A percentile compares a stretch with the other conserved stretches of the same genome.
Evolutionary conservation across 35 echinoderm and acorn worm genomes (phyloP).

Genomic region (Eucidaris tribuloides): DNA sequence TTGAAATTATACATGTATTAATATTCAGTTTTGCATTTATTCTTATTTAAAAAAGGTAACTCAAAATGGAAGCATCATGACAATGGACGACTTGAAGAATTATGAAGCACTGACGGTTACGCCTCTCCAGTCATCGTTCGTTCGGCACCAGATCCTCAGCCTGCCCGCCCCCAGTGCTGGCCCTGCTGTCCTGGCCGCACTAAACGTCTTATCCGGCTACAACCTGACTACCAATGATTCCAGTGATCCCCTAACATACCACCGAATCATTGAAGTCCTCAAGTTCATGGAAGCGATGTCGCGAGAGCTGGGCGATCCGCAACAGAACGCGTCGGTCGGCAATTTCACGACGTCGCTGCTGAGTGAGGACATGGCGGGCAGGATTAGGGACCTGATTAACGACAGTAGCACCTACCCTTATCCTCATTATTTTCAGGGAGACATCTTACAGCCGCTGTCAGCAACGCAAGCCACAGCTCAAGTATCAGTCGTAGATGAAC

Average conservation of each 20-base stretch:
- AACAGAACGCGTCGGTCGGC: background rate
- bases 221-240: conserved; percentile 41
- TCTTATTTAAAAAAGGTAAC: too few relatives aligned
- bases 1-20: too few relatives aligned
- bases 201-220: conserved; percentile 58
- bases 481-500: conserved; percentile 48
- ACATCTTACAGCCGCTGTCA: conserved; percentile 14
- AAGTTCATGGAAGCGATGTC: background rate
- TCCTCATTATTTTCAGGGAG: conserved; percentile 17
- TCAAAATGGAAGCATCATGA: conserved; percentile 36
- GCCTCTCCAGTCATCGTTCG: conserved; percentile 9
- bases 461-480: conserved; percentile 35
- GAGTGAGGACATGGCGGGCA: conserved; percentile 18
- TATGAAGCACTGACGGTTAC: conserved; percentile 3
- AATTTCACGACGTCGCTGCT: background rate
- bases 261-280: conserved; percentile 67
- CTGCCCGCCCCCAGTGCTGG: conserved; percentile 67
- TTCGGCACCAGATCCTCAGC: conserved; percentile 32
- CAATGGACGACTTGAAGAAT: conserved; percentile 9
- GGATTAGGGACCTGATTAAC: background rate
- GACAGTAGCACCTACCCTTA: background rate
- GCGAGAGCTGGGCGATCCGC: background rate
- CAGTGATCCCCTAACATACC: conserved; percentile 29
- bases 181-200: conserved; percentile 34
- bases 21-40: too few relatives aligned